phyloP scores from a whole-genome alignment of 2,888 invertebrate species.

The Boloria selene region DNA sequence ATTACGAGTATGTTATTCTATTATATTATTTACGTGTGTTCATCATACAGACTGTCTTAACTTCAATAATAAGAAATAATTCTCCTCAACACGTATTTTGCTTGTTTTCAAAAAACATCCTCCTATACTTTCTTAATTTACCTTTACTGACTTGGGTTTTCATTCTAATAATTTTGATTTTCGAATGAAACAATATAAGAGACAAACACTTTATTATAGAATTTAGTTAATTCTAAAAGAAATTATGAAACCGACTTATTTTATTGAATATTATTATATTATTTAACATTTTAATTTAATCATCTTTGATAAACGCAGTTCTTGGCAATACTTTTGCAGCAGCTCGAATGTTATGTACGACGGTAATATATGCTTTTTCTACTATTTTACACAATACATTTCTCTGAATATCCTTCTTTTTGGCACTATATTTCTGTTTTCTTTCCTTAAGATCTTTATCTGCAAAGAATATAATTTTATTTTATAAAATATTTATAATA shows the following conservation, averaged over 20 bases:
- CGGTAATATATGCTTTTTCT: conserved; percentile 53
- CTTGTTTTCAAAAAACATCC: no score
- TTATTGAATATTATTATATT: background rate
- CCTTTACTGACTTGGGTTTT: no score
- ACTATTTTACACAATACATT: conserved; percentile 54
- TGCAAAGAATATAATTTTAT: conserved; percentile 47
- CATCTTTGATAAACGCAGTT: conserved; percentile 58
- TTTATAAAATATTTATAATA: background rate
- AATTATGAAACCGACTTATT: background rate
- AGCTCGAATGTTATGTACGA: conserved; percentile 66
- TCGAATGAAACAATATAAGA: no score
- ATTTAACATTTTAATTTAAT: conserved; percentile 41
- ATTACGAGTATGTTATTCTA: background rate
- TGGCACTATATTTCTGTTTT: conserved; percentile 44
- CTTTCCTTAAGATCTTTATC: conserved; percentile 49
- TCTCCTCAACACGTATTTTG: no score
- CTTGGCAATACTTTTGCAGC: conserved; percentile 59
- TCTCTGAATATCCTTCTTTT: conserved; percentile 46
- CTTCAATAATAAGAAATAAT: no score
- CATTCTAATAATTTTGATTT: no score
- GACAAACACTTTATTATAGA: no score
- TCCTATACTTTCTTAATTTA: no score
- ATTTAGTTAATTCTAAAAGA: background rate
- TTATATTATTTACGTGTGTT: no score
- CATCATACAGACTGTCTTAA: no score